Conservation (phyloP, 2,888 invertebrate species). For the Criorhina ranunculi region DNA sequence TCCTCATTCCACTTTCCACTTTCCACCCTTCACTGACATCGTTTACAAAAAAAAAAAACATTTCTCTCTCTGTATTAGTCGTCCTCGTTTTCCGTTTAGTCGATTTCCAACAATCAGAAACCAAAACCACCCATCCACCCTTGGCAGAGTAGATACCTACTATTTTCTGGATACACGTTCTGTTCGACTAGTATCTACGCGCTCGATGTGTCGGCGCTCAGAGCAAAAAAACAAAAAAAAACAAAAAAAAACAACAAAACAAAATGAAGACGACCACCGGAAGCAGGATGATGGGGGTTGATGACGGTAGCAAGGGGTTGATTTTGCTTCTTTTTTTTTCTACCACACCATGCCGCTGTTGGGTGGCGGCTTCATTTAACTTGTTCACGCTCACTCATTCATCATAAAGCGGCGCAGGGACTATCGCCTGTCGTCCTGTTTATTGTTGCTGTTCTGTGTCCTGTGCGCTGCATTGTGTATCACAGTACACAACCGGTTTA, state of each 20-base stretch:
- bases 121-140: constrained; percentile 13
- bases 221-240: constrained; percentile 20
- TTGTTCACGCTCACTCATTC: constrained; percentile 72
- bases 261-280: constrained; percentile 65
- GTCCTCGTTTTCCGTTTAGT: constrained; percentile 46
- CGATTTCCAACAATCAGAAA: constrained; percentile 43
- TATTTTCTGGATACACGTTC: constrained; percentile 36
- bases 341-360: constrained; percentile 10
- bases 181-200: constrained; percentile 63
- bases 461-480: constrained; percentile 34
- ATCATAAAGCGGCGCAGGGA: constrained; percentile 45
- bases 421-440: constrained; percentile 49
- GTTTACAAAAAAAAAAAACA: not conserved
- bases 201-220: constrained; percentile 65
- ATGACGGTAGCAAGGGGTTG: constrained; percentile 71
- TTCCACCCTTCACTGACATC: constrained; percentile 14
- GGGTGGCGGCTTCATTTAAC: constrained; percentile 61
- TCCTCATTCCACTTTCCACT: constrained; percentile 18
- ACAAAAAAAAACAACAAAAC: constrained; percentile 46
- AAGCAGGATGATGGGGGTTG: constrained; percentile 73
- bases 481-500: constrained; percentile 37
- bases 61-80: constrained; percentile 24
- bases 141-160: constrained; percentile 48
- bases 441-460: constrained; percentile 50
- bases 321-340: not conserved